Percentiles rank a stretch among this genome's conserved stretches.
Conservation (phyloP, 2,888 invertebrate genomes). For the Hirtodrosophila trivittata region DNA sequence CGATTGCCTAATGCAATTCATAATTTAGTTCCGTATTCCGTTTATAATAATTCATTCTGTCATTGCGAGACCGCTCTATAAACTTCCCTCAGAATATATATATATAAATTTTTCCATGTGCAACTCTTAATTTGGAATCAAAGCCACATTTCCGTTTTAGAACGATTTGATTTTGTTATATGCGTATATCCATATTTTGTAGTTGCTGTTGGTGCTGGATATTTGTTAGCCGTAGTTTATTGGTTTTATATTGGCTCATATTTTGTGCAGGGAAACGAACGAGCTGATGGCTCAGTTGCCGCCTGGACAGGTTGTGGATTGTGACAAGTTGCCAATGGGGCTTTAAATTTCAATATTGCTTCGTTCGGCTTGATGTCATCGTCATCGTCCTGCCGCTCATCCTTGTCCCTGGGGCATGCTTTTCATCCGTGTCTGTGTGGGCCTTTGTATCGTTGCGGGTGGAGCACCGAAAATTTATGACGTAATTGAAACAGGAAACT, state of each 20-base stretch:
- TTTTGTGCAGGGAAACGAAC: slow-evolving; percentile 54
- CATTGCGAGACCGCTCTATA: slow-evolving; percentile 10
- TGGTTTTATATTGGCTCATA: slow-evolving; percentile 77
- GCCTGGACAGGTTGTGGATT: slow-evolving; percentile 64
- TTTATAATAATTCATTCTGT: slow-evolving; percentile 64
- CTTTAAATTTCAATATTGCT: slow-evolving; percentile 73
- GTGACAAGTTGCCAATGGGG: slow-evolving; percentile 77
- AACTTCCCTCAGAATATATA: background rate
- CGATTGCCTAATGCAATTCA: slow-evolving; percentile 60
- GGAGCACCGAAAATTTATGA: slow-evolving; percentile 68
- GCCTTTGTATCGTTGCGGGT: slow-evolving; percentile 50
- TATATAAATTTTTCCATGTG: background rate
- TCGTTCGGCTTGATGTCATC: slow-evolving; percentile 58
- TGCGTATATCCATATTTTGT: slow-evolving; percentile 19
- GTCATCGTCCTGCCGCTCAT: slow-evolving; percentile 16
- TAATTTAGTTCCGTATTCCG: slow-evolving; percentile 57
- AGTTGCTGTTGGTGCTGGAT: slow-evolving; percentile 19
- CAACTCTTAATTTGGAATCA: slow-evolving; percentile 49
- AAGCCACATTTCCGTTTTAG: slow-evolving; percentile 50
- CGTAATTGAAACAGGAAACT: slow-evolving; percentile 79
- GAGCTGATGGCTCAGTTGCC: slow-evolving; percentile 25
- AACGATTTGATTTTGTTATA: slow-evolving; percentile 59
- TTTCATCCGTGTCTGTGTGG: slow-evolving; percentile 14
- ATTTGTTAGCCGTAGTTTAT: slow-evolving; percentile 59
- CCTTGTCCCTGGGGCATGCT: background rate